Conservation (phyloP, 2,797 vertebrate genomes). For the Eupleurogrammus muticus region DNA sequence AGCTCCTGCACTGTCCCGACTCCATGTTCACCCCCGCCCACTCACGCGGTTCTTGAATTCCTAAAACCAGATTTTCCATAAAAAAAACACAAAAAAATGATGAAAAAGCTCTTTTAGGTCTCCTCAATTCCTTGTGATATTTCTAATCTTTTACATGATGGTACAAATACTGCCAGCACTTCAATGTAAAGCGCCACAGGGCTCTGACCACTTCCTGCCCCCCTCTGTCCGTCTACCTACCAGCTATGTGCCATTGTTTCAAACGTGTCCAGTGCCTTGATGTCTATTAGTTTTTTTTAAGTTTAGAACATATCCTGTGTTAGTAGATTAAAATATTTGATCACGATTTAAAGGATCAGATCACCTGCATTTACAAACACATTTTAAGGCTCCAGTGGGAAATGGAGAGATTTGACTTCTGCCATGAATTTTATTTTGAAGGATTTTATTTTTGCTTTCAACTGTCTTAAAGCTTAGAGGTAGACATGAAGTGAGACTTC, state of each 20-base stretch:
- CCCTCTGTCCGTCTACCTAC: conserved; percentile 40
- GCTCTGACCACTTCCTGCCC: conserved; percentile 48
- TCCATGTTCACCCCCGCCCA: not conserved
- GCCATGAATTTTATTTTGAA: too few relatives aligned
- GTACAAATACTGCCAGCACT: conserved; percentile 80
- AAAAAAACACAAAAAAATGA: conserved; percentile 18
- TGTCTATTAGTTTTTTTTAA: conserved; percentile 46
- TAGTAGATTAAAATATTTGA: conserved; percentile 3
- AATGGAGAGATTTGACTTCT: too few relatives aligned
- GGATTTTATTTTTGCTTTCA: too few relatives aligned
- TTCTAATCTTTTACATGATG: conserved; percentile 63
- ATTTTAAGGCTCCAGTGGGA: too few relatives aligned
- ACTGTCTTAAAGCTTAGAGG: too few relatives aligned
- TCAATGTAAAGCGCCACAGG: conserved; percentile 62
- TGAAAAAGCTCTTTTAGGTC: conserved; percentile 28
- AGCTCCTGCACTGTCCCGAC: conserved; percentile 35
- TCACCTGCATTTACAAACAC: conserved; percentile 17
- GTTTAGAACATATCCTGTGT: conserved; percentile 41
- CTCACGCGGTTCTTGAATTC: conserved; percentile 8
- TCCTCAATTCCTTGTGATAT: conserved; percentile 48
- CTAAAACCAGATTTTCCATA: conserved; percentile 12
- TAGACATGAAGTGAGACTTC: not conserved
- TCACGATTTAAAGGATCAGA: conserved; percentile 33
- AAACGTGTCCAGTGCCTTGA: conserved; percentile 86
- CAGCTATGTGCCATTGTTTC: conserved; percentile 75